Evolutionary conservation across 2,888 invertebrate genomes (phyloP).

Genomic region (Dolichopus griseipennis): DNA sequence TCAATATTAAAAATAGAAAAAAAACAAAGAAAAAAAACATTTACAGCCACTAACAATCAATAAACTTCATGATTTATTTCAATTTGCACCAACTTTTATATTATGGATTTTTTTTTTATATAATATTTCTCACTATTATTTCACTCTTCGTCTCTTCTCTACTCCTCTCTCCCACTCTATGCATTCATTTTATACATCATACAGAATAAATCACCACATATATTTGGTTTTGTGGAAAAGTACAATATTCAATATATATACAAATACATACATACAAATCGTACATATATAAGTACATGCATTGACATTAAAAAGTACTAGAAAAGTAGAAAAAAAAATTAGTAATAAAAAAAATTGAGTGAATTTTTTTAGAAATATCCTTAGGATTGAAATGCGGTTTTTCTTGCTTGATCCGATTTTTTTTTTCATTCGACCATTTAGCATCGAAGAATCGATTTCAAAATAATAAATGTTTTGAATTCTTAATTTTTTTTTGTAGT

Average conservation of each 20-base stretch:
- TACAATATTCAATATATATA: too few species aligned
- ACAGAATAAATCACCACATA: too few species aligned
- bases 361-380: neutral
- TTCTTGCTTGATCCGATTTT: neutral
- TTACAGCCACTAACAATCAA: neutral
- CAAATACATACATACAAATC: too few species aligned
- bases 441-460: neutral
- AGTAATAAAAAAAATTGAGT: neutral
- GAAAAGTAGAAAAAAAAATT: neutral
- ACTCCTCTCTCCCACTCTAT: too few species aligned
- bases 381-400: constrained; percentile 1
- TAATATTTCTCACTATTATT: neutral
- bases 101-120: neutral
- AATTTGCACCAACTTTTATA: neutral
- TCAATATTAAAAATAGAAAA: neutral
- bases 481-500: neutral
- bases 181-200: too few species aligned
- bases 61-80: constrained; percentile 4
- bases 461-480: constrained; percentile 3
- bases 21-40: neutral
- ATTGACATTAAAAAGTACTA: neutral
- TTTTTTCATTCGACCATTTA: neutral
- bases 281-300: too few species aligned
- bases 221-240: too few species aligned
- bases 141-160: too few species aligned